Evolutionary conservation across 2,888 invertebrate genomes (phyloP).

Genomic region (Nesidiocoris tenuis): DNA sequence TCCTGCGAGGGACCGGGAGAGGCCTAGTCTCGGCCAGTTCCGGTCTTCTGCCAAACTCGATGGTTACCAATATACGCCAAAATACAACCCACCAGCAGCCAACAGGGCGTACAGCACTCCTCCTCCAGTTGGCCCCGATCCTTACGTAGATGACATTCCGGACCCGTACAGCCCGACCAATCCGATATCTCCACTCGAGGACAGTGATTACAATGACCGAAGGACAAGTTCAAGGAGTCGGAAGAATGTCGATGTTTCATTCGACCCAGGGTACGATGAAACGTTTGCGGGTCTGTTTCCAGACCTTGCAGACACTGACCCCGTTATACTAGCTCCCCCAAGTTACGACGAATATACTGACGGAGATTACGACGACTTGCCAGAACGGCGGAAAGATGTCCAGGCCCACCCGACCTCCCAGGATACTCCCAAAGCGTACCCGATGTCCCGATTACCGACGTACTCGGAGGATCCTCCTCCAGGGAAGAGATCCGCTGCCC

Average conservation of each 20-base stretch:
- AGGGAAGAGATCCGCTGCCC: neutral
- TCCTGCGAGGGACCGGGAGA: neutral
- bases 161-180: conserved; percentile 34
- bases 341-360: conserved; percentile 21
- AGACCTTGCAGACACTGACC: conserved; percentile 51
- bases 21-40: neutral
- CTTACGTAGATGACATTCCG: conserved; percentile 31
- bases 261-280: conserved; percentile 54
- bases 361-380: conserved; percentile 21
- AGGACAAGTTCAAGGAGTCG: conserved; percentile 54
- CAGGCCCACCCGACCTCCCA: neutral
- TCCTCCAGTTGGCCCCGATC: conserved; percentile 44
- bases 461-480: neutral
- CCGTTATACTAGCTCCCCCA: conserved; percentile 21
- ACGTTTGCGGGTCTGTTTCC: conserved; percentile 57
- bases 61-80: neutral
- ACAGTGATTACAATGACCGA: conserved; percentile 46
- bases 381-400: conserved; percentile 17
- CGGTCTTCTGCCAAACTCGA: neutral
- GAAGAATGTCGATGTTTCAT: conserved; percentile 25
- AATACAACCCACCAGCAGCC: neutral
- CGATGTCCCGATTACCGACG: neutral
- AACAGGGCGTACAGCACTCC: conserved; percentile 33
- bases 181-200: conserved; percentile 26
- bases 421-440: neutral